phyloP scores from a whole-genome alignment of 2,888 invertebrate genomes.

The Heliconius charithonia region DNA sequence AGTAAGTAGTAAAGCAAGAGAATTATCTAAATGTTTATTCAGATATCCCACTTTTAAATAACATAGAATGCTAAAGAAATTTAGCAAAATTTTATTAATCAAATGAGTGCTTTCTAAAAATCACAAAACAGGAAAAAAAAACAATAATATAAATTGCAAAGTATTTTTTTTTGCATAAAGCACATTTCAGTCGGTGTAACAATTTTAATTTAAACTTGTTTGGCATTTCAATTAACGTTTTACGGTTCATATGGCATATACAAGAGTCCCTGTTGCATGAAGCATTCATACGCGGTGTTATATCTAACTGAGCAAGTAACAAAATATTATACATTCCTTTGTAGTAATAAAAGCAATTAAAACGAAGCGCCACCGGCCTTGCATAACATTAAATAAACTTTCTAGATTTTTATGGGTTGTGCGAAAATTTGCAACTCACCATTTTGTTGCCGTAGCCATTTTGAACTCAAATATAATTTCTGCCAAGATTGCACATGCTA shows the following conservation, averaged over 20 bases:
- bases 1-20: not conserved
- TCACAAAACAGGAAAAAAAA: not conserved
- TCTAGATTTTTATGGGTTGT: too few relatives aligned
- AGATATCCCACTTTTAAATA: not conserved
- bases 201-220: conserved; percentile 4
- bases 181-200: not conserved
- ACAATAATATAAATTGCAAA: not conserved
- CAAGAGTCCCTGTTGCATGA: conserved; percentile 27
- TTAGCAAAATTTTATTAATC: not conserved
- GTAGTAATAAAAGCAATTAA: not conserved
- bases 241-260: conserved; percentile 24
- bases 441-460: too few relatives aligned
- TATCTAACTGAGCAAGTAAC: not conserved
- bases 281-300: conserved; percentile 16
- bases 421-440: too few relatives aligned
- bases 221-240: conserved; percentile 25
- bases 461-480: too few relatives aligned
- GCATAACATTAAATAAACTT: not conserved
- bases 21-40: not conserved
- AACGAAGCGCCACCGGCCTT: not conserved
- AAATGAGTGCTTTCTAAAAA: not conserved
- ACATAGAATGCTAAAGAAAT: not conserved
- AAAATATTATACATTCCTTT: not conserved
- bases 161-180: not conserved
- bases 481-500: too few relatives aligned